Conservation (phyloP, 2,888 invertebrate genomes). For the Volucella zonaria region DNA sequence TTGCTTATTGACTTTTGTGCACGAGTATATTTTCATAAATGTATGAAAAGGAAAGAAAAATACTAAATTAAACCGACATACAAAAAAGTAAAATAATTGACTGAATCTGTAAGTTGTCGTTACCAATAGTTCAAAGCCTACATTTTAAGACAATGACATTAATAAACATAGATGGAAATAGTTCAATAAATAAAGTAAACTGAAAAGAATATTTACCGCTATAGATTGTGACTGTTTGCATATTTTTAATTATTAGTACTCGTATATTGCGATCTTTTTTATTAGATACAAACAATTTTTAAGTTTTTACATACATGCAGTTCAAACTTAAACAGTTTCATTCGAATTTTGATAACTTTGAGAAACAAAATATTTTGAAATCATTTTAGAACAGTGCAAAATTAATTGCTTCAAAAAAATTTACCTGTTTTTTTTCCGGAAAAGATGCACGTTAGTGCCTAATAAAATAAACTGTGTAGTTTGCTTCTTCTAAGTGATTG, state of each 20-base stretch:
- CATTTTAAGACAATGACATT: not conserved
- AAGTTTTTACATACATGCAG: not conserved
- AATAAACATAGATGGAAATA: not conserved
- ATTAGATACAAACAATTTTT: not conserved
- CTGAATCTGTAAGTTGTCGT: constrained; percentile 20
- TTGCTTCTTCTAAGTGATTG: constrained; percentile 13
- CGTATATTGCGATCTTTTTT: not conserved
- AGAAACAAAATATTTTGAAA: constrained; percentile 3
- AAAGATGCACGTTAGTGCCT: constrained; percentile 27
- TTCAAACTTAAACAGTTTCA: not conserved
- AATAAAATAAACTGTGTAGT: constrained; percentile 38
- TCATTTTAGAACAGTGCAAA: not conserved
- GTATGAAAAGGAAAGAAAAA: not conserved
- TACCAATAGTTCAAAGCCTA: not conserved
- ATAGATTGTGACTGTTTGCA: not conserved
- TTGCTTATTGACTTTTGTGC: constrained; percentile 68
- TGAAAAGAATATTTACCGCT: not conserved
- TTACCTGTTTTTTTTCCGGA: constrained; percentile 49
- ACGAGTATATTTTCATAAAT: constrained; percentile 28
- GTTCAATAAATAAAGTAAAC: not conserved
- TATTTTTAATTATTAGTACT: not conserved
- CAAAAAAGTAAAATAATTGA: constrained; percentile 57
- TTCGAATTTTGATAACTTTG: not conserved
- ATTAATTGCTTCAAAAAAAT: constrained; percentile 24
- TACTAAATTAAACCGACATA: constrained; percentile 6